phyloP scores from a whole-genome alignment of 2,797 vertebrate species.

The Sebastes matsubarae region DNA sequence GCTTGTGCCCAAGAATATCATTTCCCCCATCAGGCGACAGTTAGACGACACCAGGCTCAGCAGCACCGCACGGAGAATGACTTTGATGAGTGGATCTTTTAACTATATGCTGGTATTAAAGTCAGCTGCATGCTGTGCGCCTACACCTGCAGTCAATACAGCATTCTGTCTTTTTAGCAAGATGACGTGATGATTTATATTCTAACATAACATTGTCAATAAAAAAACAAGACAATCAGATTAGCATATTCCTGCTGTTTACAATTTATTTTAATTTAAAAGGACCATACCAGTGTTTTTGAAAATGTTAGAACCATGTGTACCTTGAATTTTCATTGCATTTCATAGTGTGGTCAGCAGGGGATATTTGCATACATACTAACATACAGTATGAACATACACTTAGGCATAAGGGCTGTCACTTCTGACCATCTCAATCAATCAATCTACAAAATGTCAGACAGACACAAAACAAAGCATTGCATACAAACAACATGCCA shows the following conservation, averaged over 20 bases:
- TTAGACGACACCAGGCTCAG: conserved; percentile 50
- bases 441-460: no score
- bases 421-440: background rate
- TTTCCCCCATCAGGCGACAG: conserved; percentile 64
- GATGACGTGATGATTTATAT: background rate
- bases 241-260: background rate
- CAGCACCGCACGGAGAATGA: conserved; percentile 30
- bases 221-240: background rate
- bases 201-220: background rate
- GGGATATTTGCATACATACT: background rate
- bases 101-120: conserved; percentile 15
- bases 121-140: background rate
- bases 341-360: background rate
- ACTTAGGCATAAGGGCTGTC: background rate
- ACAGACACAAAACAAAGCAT: no score
- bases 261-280: background rate
- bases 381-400: background rate
- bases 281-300: background rate
- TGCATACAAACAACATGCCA: background rate
- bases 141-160: background rate
- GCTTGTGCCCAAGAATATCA: conserved; percentile 73
- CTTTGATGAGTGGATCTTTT: conserved; percentile 55
- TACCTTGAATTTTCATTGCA: background rate
- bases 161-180: background rate
- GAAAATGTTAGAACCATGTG: background rate